Evolutionary conservation across 2,113 vertebrate genomes (phyloP), one percentile per base, ranked within the genome.

Genomic region (Motacilla tschutschensis): DNA sequence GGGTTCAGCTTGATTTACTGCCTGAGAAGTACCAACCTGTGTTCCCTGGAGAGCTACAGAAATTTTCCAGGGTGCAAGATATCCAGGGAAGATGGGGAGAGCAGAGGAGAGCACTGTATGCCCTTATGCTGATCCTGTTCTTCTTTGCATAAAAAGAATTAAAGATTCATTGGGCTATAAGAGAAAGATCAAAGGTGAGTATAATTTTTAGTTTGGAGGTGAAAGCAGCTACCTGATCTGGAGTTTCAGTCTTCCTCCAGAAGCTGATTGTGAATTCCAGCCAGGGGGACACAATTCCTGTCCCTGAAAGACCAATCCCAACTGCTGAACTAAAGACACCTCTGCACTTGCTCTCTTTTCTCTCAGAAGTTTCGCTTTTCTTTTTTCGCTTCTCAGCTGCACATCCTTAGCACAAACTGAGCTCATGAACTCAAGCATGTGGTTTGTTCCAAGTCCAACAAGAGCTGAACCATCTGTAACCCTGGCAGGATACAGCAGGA

Each of bases 61-160:
- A 28, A 7, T 35, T 59, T 51, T 79, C 46, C 38, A 10, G 6
- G 38, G 41, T n/a, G 17, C 22, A 33, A 57, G 62, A 17, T n/a
- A 31, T 12, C 5, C 33, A 31, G 17, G 11, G 36, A 47, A 75
- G 53, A 19, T 1, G 2, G 31, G 28, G 33, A 74, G 44, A 81
- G 44, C 36, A 25, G 36, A 57, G 22, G 44, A 83, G 63, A 53
- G 25, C 48, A 55, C 21, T 2, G 2, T 17, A 3, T 35, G 36
- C 19, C 50, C 58, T 67, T 48, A 22, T 6, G 21, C 53, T 79
- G 58, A 79, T 48, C 41, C 28, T 72, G 17, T 54, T 84, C 38
- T 48, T 75, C 50, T 86, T 75, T 84, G 75, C 85, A 81, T 87
- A 75, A 81, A 72, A 86, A 53, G 11, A 63, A 88, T 92, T 71